Conservation (phyloP, 2,797 vertebrate genomes). For the Tangara arthus region DNA sequence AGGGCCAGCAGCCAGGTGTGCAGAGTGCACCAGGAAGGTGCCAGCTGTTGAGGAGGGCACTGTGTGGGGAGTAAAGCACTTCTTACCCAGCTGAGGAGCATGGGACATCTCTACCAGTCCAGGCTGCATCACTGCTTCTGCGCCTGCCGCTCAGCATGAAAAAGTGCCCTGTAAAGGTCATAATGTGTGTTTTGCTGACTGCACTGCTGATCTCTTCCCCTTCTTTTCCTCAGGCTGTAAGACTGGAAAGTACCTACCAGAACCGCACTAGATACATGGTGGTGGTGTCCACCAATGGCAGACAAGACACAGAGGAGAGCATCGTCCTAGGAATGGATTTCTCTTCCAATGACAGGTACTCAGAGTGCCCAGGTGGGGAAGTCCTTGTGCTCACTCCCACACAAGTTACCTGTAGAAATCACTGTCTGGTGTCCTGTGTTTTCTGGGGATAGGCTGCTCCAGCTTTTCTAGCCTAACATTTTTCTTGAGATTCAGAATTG, state of each 20-base stretch:
- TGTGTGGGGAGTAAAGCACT: not conserved
- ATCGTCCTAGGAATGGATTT: conserved; percentile 97
- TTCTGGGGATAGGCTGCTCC: not conserved
- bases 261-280: conserved; percentile 97
- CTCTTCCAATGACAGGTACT: conserved; percentile 88
- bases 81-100: not conserved
- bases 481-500: not conserved
- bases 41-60: not conserved
- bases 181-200: not conserved
- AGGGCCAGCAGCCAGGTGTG: not conserved
- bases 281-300: conserved; percentile 93
- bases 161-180: not conserved
- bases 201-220: not conserved
- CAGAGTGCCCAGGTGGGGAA: not conserved
- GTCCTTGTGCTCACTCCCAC: not conserved
- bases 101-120: rapidly evolving
- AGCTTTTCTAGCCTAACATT: not conserved
- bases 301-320: conserved; percentile 96
- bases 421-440: not conserved
- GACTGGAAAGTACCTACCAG: conserved; percentile 91
- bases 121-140: conserved; percentile 21
- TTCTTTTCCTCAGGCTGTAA: conserved; percentile 83
- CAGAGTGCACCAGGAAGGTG: not conserved
- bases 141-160: conserved; percentile 10
- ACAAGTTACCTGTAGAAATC: not conserved